Percentiles rank a stretch among this genome's conserved stretches.
Conservation (phyloP, 2,888 invertebrate genomes). For the Drepana falcataria region DNA sequence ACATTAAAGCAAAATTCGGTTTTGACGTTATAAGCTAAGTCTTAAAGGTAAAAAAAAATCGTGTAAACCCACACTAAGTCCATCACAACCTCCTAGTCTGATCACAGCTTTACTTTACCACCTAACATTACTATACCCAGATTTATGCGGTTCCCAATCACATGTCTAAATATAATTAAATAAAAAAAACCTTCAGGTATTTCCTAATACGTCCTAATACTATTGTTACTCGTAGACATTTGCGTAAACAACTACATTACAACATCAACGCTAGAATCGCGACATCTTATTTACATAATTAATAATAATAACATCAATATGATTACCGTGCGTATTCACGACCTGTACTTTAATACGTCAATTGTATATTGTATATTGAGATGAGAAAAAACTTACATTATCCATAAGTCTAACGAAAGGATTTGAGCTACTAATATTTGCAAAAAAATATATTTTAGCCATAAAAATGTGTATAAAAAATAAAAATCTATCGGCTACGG, state of each 20-base stretch:
- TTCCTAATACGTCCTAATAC: background rate
- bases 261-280: background rate
- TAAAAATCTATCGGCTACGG: conserved; percentile 4
- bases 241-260: background rate
- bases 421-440: too few species aligned
- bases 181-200: background rate
- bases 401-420: too few species aligned
- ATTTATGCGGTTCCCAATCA: conserved; percentile 13
- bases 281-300: background rate
- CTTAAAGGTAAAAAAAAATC: conserved; percentile 52
- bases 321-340: background rate
- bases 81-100: conserved; percentile 73
- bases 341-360: background rate
- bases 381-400: background rate
- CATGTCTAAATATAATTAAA: conserved; percentile 15
- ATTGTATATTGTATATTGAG: too few species aligned
- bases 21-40: conserved; percentile 35
- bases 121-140: conserved; percentile 30
- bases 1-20: conserved; percentile 55
- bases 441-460: too few species aligned
- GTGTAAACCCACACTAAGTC: conserved; percentile 49
- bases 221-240: background rate
- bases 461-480: background rate
- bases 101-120: conserved; percentile 65
- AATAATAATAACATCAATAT: background rate